Conservation (phyloP, 2,797 vertebrate species). For the Falco columbarius region DNA sequence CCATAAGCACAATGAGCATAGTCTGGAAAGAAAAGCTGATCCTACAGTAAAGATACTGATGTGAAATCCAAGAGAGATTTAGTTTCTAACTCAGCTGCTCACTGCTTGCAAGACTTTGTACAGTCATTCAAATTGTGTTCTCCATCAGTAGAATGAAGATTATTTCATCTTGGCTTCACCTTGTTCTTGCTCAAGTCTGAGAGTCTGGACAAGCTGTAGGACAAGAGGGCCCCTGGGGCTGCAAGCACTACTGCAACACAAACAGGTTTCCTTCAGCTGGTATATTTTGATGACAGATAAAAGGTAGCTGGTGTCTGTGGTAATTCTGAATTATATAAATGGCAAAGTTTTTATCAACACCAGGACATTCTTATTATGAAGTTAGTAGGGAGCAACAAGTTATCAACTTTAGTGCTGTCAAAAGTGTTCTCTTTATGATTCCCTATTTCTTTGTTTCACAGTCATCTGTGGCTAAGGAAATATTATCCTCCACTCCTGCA, state of each 20-base stretch:
- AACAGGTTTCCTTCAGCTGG: not conserved
- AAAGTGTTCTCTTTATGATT: not conserved
- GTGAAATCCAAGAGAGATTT: not conserved
- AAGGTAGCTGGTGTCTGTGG: not conserved
- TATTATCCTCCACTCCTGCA: not conserved
- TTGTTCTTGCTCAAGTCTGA: not conserved
- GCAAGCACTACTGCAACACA: not conserved
- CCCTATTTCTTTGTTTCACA: not conserved
- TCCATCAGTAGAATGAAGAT: not conserved
- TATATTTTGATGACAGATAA: not conserved
- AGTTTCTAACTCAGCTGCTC: not conserved
- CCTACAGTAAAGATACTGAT: not conserved
- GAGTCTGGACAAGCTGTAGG: not conserved
- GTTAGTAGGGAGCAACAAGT: not conserved
- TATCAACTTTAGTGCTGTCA: not conserved
- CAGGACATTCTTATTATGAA: not conserved
- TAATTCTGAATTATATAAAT: not conserved
- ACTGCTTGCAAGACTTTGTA: not conserved
- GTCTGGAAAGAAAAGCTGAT: not conserved
- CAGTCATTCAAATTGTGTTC: not conserved
- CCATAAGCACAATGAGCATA: not conserved
- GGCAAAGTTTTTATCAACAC: not conserved
- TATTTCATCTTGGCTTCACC: not conserved
- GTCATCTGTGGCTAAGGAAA: not conserved
- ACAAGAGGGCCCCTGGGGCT: fast-evolving